Conservation (phyloP, 2,113 vertebrate genomes). For the Oncorhynchus gorbuscha region DNA sequence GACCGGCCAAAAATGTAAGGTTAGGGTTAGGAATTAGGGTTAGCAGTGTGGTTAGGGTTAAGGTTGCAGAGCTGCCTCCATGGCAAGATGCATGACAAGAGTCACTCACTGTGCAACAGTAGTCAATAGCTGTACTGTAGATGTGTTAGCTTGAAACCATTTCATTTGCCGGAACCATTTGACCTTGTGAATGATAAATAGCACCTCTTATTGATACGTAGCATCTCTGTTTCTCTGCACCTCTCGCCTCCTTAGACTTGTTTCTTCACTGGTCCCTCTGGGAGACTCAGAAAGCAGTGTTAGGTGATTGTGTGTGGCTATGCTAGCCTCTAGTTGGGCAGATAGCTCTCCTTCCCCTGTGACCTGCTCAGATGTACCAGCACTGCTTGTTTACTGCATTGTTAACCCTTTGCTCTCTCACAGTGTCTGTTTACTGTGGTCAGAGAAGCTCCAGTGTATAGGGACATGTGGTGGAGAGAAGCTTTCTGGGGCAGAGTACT, state of each 20-base stretch:
- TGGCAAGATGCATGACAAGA: neutral
- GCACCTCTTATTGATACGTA: neutral
- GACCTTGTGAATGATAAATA: neutral
- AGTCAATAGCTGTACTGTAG: neutral
- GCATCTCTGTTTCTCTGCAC: neutral
- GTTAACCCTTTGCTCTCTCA: conserved; percentile 14
- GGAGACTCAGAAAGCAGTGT: neutral
- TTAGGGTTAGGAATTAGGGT: no score
- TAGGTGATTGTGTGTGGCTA: neutral
- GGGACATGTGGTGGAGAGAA: neutral
- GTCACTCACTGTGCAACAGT: neutral
- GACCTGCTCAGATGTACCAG: neutral
- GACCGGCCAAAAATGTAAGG: no score
- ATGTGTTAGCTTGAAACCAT: neutral
- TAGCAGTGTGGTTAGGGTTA: no score
- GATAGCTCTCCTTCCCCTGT: conserved; percentile 5
- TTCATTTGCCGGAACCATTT: neutral
- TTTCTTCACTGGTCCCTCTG: neutral
- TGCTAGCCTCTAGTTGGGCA: neutral
- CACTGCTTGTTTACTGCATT: conserved; percentile 13
- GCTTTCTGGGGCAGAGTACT: neutral
- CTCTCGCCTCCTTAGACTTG: conserved; percentile 2
- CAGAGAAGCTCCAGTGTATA: neutral
- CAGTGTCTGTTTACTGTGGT: neutral
- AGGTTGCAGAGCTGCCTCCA: no score